phyloP scores from a whole-genome alignment of 2,888 invertebrate genomes.

The Cataglyphis cursor region DNA sequence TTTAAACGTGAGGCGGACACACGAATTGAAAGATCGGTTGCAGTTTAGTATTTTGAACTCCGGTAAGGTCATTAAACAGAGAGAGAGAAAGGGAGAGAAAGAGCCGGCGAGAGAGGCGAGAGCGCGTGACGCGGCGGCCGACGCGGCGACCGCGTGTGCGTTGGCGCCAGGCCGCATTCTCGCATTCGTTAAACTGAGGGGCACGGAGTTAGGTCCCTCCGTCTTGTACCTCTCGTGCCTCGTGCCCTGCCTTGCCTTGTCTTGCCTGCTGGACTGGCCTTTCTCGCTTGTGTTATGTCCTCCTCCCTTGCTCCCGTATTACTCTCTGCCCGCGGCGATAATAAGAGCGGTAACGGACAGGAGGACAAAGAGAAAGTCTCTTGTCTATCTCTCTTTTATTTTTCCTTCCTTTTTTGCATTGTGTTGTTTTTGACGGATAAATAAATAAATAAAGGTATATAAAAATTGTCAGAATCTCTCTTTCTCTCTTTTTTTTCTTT shows the following conservation, averaged over 20 bases:
- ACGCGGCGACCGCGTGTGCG: conserved; percentile 72
- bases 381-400: neutral
- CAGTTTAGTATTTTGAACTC: conserved; percentile 51
- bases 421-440: neutral
- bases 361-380: conserved; percentile 53
- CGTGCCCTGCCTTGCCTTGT: conserved; percentile 34
- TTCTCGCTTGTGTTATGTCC: conserved; percentile 9
- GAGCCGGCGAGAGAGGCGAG: conserved; percentile 59
- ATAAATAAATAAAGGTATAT: conserved; percentile 25
- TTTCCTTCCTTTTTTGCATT: neutral
- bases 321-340: conserved; percentile 52
- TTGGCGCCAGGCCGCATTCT: conserved; percentile 86
- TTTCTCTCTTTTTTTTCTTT: neutral
- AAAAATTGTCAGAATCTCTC: neutral
- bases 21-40: conserved; percentile 35
- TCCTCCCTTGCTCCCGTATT: conserved; percentile 43
- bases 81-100: conserved; percentile 48
- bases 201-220: conserved; percentile 69
- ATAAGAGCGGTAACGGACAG: conserved; percentile 70
- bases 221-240: conserved; percentile 67
- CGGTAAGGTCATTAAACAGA: conserved; percentile 56
- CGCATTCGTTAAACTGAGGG: conserved; percentile 83
- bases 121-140: conserved; percentile 68
- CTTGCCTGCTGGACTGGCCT: conserved; percentile 34
- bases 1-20: conserved; percentile 2